Percentiles rank a stretch among this genome's conserved stretches.
Evolutionary conservation across 2,113 vertebrate genomes (phyloP).

Genomic region (Pollachius pollachius): DNA sequence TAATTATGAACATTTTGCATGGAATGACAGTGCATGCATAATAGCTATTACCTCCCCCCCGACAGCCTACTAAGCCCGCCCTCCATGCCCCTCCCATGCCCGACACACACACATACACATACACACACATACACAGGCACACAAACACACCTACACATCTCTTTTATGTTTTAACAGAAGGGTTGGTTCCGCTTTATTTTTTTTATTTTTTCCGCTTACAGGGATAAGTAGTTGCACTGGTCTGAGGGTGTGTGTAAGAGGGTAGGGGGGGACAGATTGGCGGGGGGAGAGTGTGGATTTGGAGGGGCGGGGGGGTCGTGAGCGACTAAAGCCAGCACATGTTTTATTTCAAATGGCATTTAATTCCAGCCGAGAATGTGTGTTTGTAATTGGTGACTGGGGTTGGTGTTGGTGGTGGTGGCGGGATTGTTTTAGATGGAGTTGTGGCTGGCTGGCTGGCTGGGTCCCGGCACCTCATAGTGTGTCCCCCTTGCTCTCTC

Average conservation of each 20-base stretch:
- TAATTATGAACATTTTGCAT: conserved; percentile 90
- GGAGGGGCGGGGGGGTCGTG: too few relatives aligned
- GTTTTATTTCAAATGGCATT: background rate
- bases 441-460: conserved; percentile 51
- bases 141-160: too few relatives aligned
- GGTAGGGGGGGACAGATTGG: too few relatives aligned
- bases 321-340: background rate
- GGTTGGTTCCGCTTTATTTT: too few relatives aligned
- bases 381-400: background rate
- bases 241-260: background rate
- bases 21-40: conserved; percentile 81
- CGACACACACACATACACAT: too few relatives aligned
- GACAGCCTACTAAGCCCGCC: background rate
- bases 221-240: background rate
- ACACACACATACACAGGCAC: too few relatives aligned
- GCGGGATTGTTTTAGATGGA: conserved; percentile 43
- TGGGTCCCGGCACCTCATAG: conserved; percentile 33
- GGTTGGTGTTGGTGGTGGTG: background rate
- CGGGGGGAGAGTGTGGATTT: too few relatives aligned
- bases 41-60: conserved; percentile 62
- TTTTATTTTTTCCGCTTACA: conserved; percentile 40
- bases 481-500: conserved; percentile 53
- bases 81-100: too few relatives aligned
- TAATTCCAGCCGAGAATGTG: background rate
- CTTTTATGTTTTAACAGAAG: background rate